phyloP scores from a whole-genome alignment of 2,797 vertebrate species.

The Sebastes umbrosus region DNA sequence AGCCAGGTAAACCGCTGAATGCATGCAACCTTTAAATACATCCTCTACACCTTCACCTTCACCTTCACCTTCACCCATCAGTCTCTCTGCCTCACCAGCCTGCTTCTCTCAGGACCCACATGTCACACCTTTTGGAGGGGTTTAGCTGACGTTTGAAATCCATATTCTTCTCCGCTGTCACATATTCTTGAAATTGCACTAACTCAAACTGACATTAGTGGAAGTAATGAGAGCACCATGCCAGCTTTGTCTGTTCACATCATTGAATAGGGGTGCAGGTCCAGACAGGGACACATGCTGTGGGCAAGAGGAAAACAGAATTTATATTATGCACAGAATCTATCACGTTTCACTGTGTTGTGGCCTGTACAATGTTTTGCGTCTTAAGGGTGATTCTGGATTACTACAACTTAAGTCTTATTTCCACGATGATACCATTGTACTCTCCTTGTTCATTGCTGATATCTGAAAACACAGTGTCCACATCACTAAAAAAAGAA shows the following conservation, averaged over 20 bases:
- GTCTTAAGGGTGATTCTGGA: accelerated
- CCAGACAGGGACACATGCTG: neutral
- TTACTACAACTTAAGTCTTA: neutral
- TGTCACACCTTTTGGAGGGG: neutral
- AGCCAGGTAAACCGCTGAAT: constrained; percentile 89
- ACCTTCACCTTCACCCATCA: constrained; percentile 9
- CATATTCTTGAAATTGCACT: neutral
- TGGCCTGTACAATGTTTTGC: neutral
- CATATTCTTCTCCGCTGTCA: neutral
- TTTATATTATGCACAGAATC: neutral
- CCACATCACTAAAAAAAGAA: neutral
- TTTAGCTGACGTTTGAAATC: neutral
- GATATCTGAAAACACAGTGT: neutral
- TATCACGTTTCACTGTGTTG: neutral
- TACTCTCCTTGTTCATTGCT: neutral
- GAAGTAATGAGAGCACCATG: neutral
- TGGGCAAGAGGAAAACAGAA: neutral
- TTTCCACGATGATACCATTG: neutral
- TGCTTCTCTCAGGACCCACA: constrained; percentile 7
- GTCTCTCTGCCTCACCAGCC: constrained; percentile 17
- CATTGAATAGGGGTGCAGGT: neutral
- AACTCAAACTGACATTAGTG: neutral
- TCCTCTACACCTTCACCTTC: constrained; percentile 30
- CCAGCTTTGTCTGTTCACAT: neutral
- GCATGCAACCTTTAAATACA: constrained; percentile 30